Conservation (phyloP, 2,113 vertebrate species). For the Eolophus roseicapilla region DNA sequence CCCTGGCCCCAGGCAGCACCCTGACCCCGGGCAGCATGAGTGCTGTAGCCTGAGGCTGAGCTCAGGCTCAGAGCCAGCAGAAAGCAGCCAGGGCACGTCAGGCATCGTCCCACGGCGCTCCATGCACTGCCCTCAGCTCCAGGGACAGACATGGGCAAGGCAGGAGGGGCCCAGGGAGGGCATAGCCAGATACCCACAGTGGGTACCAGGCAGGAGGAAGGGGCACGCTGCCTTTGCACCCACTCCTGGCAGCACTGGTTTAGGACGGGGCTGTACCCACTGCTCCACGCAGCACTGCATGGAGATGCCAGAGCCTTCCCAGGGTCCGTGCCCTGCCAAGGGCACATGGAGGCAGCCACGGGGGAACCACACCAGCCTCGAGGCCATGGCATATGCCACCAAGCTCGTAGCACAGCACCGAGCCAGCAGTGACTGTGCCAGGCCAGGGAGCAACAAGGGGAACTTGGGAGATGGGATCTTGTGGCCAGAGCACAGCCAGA, state of each 20-base stretch:
- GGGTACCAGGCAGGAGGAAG: not conserved
- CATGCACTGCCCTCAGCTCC: not conserved
- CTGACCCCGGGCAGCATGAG: not conserved
- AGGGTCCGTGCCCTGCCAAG: rapidly evolving
- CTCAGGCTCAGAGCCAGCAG: not conserved
- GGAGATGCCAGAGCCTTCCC: not conserved
- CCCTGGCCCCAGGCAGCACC: not conserved
- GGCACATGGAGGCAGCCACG: not conserved
- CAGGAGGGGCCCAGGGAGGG: not conserved
- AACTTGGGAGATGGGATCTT: slow-evolving; percentile 22
- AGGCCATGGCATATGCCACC: not conserved
- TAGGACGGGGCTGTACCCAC: not conserved
- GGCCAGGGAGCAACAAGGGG: not conserved
- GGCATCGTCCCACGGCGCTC: not conserved
- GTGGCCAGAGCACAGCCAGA: not conserved
- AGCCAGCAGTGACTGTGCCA: not conserved
- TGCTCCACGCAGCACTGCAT: not conserved
- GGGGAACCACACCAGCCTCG: not conserved
- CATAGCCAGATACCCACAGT: rapidly evolving
- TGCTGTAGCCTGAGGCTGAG: not conserved
- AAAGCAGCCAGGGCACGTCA: not conserved
- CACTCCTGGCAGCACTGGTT: not conserved
- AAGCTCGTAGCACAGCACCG: not conserved
- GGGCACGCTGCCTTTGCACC: not conserved
- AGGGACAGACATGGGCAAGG: not conserved